Evolutionary conservation across 2,888 invertebrate species (phyloP).

Genomic region (Meloe dianella): DNA sequence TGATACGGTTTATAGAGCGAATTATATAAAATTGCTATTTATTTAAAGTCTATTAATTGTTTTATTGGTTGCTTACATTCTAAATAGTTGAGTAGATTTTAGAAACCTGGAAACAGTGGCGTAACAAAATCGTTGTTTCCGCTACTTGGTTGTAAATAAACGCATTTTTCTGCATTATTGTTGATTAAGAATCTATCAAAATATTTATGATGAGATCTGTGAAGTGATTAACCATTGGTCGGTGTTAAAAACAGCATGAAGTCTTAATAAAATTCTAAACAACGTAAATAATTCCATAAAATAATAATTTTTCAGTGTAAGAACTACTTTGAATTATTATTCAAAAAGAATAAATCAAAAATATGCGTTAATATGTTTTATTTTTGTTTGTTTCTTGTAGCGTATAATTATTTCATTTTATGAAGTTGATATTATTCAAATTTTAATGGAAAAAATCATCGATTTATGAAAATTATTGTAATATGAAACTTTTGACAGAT

Average conservation of each 20-base stretch:
- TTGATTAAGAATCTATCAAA: neutral
- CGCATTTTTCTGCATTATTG: neutral
- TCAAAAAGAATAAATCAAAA: neutral
- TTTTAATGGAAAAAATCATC: neutral
- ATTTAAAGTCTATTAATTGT: neutral
- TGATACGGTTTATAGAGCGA: no score
- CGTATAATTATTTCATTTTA: neutral
- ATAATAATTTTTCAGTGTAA: neutral
- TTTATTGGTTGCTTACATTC: neutral
- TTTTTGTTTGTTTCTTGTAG: neutral
- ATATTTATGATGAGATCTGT: neutral
- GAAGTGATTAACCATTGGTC: neutral
- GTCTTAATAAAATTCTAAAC: neutral
- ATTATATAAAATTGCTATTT: no score
- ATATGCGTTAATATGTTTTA: neutral
- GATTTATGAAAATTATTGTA: neutral
- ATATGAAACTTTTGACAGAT: neutral
- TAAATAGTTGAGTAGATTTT: neutral
- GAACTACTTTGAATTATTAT: neutral
- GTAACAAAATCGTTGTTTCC: neutral
- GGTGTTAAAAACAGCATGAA: neutral
- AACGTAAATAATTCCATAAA: neutral
- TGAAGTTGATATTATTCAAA: no score
- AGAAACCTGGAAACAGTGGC: neutral
- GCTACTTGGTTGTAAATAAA: neutral